phyloP scores from a whole-genome alignment of 2,888 invertebrate species.

The Eupsilia transversa region DNA sequence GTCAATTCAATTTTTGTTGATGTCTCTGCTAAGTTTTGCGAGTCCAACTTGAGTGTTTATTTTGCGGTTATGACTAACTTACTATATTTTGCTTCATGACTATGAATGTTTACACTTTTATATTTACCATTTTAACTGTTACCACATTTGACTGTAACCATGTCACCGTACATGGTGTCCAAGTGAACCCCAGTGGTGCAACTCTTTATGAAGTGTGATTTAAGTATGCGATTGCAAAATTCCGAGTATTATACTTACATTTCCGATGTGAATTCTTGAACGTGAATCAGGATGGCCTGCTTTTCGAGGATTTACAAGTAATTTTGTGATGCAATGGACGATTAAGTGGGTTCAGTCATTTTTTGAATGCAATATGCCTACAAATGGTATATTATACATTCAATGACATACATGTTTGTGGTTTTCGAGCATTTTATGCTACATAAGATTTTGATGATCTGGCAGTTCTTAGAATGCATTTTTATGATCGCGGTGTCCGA shows the following conservation, averaged over 20 bases:
- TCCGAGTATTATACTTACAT: conserved; percentile 68
- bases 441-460: conserved; percentile 13
- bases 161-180: conserved; percentile 45
- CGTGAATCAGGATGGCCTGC: conserved; percentile 74
- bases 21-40: conserved; percentile 65
- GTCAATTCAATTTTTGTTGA: conserved; percentile 68
- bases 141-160: conserved; percentile 40
- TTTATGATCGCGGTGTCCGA: neutral
- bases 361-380: conserved; percentile 54
- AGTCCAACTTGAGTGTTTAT: conserved; percentile 71
- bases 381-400: conserved; percentile 28
- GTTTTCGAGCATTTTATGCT: conserved; percentile 17
- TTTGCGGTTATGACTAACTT: conserved; percentile 63
- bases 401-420: conserved; percentile 13
- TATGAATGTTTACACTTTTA: conserved; percentile 49
- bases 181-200: conserved; percentile 51
- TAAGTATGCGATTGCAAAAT: conserved; percentile 71
- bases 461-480: conserved; percentile 34
- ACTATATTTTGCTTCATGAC: conserved; percentile 45
- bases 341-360: conserved; percentile 59
- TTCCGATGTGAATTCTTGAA: conserved; percentile 67
- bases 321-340: conserved; percentile 65
- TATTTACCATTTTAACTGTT: conserved; percentile 43
- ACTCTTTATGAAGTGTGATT: conserved; percentile 64
- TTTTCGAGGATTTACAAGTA: conserved; percentile 69